Evolutionary conservation across 2,888 invertebrate species (phyloP), one percentile per base, ranked within the genome.

Genomic region (Meteorus colon): DNA sequence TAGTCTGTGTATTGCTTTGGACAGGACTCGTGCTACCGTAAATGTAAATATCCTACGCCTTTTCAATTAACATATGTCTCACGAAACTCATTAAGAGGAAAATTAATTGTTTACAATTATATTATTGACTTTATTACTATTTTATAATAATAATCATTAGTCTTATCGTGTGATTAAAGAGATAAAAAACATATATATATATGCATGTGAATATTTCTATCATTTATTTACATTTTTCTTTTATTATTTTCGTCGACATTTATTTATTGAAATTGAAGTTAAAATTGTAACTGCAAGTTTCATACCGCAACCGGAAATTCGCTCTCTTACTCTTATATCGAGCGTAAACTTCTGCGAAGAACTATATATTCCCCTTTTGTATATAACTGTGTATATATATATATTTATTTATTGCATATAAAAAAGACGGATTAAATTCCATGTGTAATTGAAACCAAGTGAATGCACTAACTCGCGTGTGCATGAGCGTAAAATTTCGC

Each of bases 11-110:
- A 78, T 81, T 74, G 77, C 80, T 81, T 80, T 77, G 78, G 80
- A 80, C 79, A 78, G 63, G 48, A 55, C 75, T 31, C 31, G 65
- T 81, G 84, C 86, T 86, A 85, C 87, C 84, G 86, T 84, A 85
- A 85, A 87, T 88, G 87, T 87, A 87, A 86, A 86, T 87, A 85
- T 85, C 84, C 84, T 81, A 83, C 85, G 81, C 81, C 73, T 79
- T 77, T 55, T 79, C 85, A 83, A 88, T 88, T 88, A 87, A 88
- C 86, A 88, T 88, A 88, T 86, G 86, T 87, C 87, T 83, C 84
- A 81, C 83, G 83, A 83, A 63, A 83, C 86, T 88, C 87, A 87
- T 88, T 88, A 88, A 86, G 84, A 82, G 82, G 81, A 82, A 86
- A 87, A 88, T 87, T 87, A 86, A 88, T 87, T 86, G 85, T 86